Conservation (phyloP, 2,797 vertebrate genomes). For the Sebastolobus altivelis region DNA sequence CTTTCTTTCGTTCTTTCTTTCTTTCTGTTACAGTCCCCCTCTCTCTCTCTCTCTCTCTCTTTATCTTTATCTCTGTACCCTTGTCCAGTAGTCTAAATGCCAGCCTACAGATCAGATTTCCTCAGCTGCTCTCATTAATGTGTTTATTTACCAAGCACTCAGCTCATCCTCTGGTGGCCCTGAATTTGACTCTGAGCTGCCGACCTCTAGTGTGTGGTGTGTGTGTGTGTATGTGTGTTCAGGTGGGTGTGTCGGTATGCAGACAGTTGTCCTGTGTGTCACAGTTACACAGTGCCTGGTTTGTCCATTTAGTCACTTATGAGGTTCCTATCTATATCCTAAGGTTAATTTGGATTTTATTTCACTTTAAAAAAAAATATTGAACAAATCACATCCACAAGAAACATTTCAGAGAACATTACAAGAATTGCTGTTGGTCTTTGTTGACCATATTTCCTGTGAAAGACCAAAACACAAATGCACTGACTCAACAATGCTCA, state of each 20-base stretch:
- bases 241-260: conserved; percentile 6
- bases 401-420: not conserved
- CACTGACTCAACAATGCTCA: not conserved
- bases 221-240: not conserved
- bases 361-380: not conserved
- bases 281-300: not conserved
- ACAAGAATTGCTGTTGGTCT: not conserved
- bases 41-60: not conserved
- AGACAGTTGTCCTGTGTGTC: conserved; percentile 21
- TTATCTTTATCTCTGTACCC: not conserved
- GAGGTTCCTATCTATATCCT: not conserved
- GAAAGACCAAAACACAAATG: not conserved
- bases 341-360: not conserved
- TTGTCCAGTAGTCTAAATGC: conserved; percentile 40
- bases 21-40: not conserved
- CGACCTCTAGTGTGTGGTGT: not conserved
- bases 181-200: conserved; percentile 45
- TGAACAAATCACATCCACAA: not conserved
- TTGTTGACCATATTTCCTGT: not conserved
- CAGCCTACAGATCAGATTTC: conserved; percentile 62
- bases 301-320: not conserved
- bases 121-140: conserved; percentile 64
- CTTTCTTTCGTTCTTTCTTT: not conserved
- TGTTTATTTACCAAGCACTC: conserved; percentile 66
- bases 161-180: conserved; percentile 51